phyloP scores from a whole-genome alignment of 2,797 vertebrate genomes.

The Amazona ochrocephala region DNA sequence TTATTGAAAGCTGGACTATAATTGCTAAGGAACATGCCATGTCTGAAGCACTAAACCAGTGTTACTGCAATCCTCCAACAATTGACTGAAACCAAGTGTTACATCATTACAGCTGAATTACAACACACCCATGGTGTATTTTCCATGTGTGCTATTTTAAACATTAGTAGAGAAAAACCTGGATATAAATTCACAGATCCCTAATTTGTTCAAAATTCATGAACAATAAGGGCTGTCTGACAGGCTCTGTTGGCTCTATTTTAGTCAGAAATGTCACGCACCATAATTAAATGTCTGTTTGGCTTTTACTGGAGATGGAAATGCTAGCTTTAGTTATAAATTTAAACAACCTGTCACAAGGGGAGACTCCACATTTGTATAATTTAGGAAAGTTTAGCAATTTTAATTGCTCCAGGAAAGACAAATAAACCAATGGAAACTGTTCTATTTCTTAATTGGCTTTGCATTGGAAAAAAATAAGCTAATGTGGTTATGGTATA shows the following conservation, averaged over 20 bases:
- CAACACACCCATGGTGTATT: slow-evolving; percentile 73
- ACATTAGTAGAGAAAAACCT: slow-evolving; percentile 78
- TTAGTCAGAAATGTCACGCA: slow-evolving; percentile 78
- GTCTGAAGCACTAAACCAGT: slow-evolving; percentile 77
- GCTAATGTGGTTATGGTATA: slow-evolving; percentile 50
- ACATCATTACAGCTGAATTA: slow-evolving; percentile 84
- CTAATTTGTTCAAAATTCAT: slow-evolving; percentile 79
- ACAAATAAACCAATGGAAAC: slow-evolving; percentile 78
- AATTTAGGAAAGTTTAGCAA: slow-evolving; percentile 70
- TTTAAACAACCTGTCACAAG: slow-evolving; percentile 78
- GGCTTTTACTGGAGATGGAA: slow-evolving; percentile 75
- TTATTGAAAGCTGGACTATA: slow-evolving; percentile 81
- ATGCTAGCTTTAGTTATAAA: slow-evolving; percentile 72
- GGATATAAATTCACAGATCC: slow-evolving; percentile 81
- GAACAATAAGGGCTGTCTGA: slow-evolving; percentile 71
- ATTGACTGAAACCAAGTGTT: slow-evolving; percentile 82
- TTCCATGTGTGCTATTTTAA: slow-evolving; percentile 83
- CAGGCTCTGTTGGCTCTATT: slow-evolving; percentile 85
- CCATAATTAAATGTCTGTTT: slow-evolving; percentile 78
- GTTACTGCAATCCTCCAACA: slow-evolving; percentile 79
- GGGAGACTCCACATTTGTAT: slow-evolving; percentile 66
- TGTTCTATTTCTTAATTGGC: slow-evolving; percentile 66
- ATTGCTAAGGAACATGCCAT: slow-evolving; percentile 82
- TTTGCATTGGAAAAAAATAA: slow-evolving; percentile 46
- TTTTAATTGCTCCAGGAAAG: slow-evolving; percentile 74